These are phyloP conservation scores for Agrotis ipsilon DNA, from an alignment of 2,888 invertebrate genomes.

Conservation along the genomic window DNA sequence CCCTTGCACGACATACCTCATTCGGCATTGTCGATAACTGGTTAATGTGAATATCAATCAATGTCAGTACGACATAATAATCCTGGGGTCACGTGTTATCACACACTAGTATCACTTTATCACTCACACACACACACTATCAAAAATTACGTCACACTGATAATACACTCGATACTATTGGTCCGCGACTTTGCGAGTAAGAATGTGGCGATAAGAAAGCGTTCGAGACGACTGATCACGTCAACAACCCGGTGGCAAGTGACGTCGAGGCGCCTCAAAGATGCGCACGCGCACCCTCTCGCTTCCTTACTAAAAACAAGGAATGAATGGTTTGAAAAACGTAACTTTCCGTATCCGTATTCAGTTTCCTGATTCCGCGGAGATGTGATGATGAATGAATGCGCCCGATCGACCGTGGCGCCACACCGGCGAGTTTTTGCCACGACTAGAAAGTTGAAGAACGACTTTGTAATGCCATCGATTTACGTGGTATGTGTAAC, in stretches of 20 bases:
- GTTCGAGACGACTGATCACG: conserved; percentile 70
- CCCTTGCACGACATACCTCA: conserved; percentile 78
- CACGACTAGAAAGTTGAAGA: conserved; percentile 65
- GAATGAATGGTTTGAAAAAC: conserved; percentile 61
- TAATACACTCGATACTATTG: conserved; percentile 45
- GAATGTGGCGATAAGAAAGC: conserved; percentile 46
- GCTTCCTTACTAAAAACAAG: conserved; percentile 71
- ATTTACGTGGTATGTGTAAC: conserved; percentile 49
- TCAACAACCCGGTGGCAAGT: conserved; percentile 71
- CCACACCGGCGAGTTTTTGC: conserved; percentile 48
- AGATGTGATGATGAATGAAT: conserved; percentile 66
- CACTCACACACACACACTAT: conserved; percentile 53
- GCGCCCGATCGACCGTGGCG: conserved; percentile 53
- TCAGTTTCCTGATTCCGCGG: conserved; percentile 66
- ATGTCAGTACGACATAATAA: conserved; percentile 64
- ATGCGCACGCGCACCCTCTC: conserved; percentile 63
- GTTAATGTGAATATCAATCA: conserved; percentile 65
- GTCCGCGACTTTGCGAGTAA: conserved; percentile 33
- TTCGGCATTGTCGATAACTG: conserved; percentile 76
- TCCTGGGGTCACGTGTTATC: conserved; percentile 61
- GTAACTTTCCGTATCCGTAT: conserved; percentile 76
- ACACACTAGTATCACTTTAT: conserved; percentile 59
- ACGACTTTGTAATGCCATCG: conserved; percentile 50
- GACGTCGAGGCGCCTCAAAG: conserved; percentile 50
- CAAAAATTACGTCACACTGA: conserved; percentile 48